Conservation (phyloP, 2,113 vertebrate genomes). For the Pelodiscus sinensis region DNA sequence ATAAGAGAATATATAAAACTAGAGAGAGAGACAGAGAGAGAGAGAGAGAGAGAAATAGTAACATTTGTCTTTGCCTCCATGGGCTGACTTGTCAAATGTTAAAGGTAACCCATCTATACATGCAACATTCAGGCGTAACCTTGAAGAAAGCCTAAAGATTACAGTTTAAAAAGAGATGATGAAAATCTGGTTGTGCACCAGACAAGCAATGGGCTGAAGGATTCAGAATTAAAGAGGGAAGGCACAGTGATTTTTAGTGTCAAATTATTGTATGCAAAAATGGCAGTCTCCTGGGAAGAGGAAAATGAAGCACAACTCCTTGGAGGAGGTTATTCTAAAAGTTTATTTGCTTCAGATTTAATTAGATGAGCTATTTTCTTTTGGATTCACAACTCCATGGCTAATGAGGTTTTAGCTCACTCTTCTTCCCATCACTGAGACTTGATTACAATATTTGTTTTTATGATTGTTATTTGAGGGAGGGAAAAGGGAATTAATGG, state of each 20-base stretch:
- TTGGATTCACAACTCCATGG: not conserved
- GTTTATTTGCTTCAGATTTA: slow-evolving; percentile 3
- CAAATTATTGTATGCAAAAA: not conserved
- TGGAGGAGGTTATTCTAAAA: not conserved
- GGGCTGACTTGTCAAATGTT: not conserved
- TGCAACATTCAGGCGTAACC: slow-evolving; percentile 14
- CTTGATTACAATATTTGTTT: not conserved
- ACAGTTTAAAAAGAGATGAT: not conserved
- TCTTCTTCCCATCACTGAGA: not conserved
- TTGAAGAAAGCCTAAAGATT: not conserved
- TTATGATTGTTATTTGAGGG: not conserved
- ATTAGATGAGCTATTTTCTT: not conserved
- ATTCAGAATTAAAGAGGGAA: not conserved
- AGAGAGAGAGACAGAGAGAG: too few species aligned
- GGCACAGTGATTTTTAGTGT: not conserved
- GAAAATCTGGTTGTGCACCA: slow-evolving; percentile 32
- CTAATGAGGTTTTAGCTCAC: not conserved
- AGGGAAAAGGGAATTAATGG: not conserved
- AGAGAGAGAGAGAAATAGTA: too few species aligned
- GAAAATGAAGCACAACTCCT: not conserved
- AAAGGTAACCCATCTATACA: not conserved
- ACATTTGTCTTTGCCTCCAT: not conserved
- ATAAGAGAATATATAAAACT: not conserved
- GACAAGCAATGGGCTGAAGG: slow-evolving; percentile 16
- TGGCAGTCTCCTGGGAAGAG: not conserved